Conservation (phyloP, 1,140 invertebrate genomes). For the Euura lappo region DNA sequence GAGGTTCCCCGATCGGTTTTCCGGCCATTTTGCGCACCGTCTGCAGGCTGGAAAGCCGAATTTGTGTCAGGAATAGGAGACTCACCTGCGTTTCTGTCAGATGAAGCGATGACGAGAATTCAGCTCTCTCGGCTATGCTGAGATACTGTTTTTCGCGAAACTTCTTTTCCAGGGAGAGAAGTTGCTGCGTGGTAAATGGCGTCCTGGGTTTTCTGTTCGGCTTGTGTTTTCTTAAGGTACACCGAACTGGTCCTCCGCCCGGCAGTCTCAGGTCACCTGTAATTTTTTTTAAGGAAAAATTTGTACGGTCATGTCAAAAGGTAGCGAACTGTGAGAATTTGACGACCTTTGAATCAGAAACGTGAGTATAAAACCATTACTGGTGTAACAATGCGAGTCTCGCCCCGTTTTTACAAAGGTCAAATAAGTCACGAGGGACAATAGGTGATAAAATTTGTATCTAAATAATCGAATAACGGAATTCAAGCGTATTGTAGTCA, state of each 20-base stretch:
- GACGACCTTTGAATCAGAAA: too few species aligned
- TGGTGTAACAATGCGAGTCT: too few species aligned
- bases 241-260: slow-evolving; percentile 45
- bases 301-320: not conserved
- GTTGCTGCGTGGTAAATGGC: slow-evolving; percentile 95
- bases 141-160: slow-evolving; percentile 96
- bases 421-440: too few species aligned
- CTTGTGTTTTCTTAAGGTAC: slow-evolving; percentile 70
- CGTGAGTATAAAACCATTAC: too few species aligned
- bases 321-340: not conserved
- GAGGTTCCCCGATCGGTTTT: too few species aligned
- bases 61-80: not conserved
- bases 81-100: slow-evolving; percentile 92
- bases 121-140: slow-evolving; percentile 93
- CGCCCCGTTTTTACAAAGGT: too few species aligned
- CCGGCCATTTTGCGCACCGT: too few species aligned
- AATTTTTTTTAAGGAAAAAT: not conserved
- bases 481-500: too few species aligned
- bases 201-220: slow-evolving; percentile 95
- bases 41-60: too few species aligned
- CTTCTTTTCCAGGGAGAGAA: slow-evolving; percentile 92
- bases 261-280: slow-evolving; percentile 51
- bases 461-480: too few species aligned
- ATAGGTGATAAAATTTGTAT: too few species aligned
- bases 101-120: slow-evolving; percentile 92